Percentiles rank a stretch among this genome's conserved stretches.
Conservation (phyloP, 1,140 invertebrate genomes). For the Asbolus verrucosus region DNA sequence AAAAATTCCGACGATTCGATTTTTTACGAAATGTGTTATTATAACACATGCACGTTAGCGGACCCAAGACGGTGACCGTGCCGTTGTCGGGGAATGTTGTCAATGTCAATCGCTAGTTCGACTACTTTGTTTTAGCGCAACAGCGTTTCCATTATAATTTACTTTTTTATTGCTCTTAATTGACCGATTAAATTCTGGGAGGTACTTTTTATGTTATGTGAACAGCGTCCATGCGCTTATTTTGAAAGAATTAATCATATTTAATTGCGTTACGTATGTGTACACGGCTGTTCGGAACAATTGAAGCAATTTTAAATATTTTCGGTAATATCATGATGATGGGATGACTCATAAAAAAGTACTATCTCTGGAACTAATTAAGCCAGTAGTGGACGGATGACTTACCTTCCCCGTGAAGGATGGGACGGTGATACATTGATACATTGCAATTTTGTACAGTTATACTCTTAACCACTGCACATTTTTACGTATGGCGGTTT, state of each 20-base stretch:
- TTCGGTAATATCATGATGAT: conserved; percentile 21
- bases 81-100: conserved; percentile 46
- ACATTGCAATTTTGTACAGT: conserved; percentile 26
- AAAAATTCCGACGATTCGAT: conserved; percentile 7
- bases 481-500: background rate
- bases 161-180: conserved; percentile 50
- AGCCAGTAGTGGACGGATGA: conserved; percentile 1
- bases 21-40: conserved; percentile 27
- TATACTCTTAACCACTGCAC: conserved; percentile 16
- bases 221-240: conserved; percentile 38
- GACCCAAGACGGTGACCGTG: conserved; percentile 16
- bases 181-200: conserved; percentile 53
- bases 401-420: conserved; percentile 30
- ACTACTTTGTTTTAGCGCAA: conserved; percentile 48
- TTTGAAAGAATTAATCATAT: conserved; percentile 49
- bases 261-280: conserved; percentile 45
- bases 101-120: conserved; percentile 48
- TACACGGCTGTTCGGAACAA: conserved; percentile 32
- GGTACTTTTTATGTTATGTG: conserved; percentile 49
- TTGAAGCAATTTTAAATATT: conserved; percentile 38
- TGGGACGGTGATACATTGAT: conserved; percentile 14
- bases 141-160: conserved; percentile 45
- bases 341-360: conserved; percentile 30
- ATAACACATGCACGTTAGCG: conserved; percentile 22
- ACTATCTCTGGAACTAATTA: conserved; percentile 35